Evolutionary conservation across 2,113 vertebrate species (phyloP).

Genomic region (Solenodon paradoxus): DNA sequence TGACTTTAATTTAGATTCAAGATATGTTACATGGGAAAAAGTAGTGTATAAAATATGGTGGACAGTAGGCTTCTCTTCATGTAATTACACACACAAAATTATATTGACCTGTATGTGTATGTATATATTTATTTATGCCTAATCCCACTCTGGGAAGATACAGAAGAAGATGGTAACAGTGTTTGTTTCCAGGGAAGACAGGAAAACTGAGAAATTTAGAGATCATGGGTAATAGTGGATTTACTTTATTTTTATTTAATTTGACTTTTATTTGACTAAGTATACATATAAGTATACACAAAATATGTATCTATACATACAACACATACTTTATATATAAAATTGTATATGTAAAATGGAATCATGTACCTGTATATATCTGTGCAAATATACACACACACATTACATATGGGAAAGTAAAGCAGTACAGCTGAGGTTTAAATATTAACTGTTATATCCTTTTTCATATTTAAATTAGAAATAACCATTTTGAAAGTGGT

Average conservation of each 20-base stretch:
- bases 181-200: not conserved
- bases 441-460: not conserved
- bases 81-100: not conserved
- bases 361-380: no score
- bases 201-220: not conserved
- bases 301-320: not conserved
- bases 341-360: no score
- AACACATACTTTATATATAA: not conserved
- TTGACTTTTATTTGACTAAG: not conserved
- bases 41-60: not conserved
- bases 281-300: not conserved
- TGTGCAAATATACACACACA: not conserved
- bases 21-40: not conserved
- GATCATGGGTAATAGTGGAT: not conserved
- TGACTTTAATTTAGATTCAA: not conserved
- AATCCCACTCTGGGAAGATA: not conserved
- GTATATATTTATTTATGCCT: not conserved
- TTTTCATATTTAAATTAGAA: constrained; percentile 7
- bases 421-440: not conserved
- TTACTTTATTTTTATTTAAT: not conserved
- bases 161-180: not conserved
- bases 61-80: not conserved
- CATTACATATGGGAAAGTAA: no score
- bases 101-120: no score
- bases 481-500: not conserved